These are phyloP conservation scores for Balaeniceps rex DNA, from an alignment of 2,113 vertebrate genomes.

Conservation along the genomic window DNA sequence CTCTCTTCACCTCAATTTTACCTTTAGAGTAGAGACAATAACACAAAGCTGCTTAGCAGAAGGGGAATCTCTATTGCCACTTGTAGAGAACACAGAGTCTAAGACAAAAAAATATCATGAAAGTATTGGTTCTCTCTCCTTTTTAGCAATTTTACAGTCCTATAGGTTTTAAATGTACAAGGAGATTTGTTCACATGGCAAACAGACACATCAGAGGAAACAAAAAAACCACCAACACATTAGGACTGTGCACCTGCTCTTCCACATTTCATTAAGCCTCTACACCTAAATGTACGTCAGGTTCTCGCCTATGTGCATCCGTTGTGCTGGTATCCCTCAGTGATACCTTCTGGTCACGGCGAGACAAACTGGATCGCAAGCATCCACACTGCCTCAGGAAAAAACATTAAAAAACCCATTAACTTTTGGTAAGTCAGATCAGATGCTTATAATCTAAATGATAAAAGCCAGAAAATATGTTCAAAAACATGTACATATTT, in stretches of 20 bases:
- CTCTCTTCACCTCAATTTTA: not conserved
- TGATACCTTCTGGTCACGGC: slow-evolving; percentile 28
- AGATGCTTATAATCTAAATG: not conserved
- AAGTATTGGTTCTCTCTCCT: not conserved
- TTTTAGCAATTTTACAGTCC: slow-evolving; percentile 3
- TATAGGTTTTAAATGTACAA: slow-evolving; percentile 4
- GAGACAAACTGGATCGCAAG: not conserved
- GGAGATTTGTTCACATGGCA: slow-evolving; percentile 38
- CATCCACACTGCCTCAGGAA: not conserved
- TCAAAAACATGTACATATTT: not conserved
- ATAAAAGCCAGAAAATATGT: not conserved
- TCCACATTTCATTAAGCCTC: slow-evolving; percentile 52
- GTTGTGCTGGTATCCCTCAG: not conserved
- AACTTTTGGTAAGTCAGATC: slow-evolving; percentile 28
- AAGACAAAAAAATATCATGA: not conserved
- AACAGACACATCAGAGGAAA: slow-evolving; percentile 6
- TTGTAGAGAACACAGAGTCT: not conserved
- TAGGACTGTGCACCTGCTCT: slow-evolving; percentile 43
- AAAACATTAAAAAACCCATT: not conserved
- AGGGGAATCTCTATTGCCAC: not conserved
- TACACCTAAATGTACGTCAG: not conserved
- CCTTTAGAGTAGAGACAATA: not conserved
- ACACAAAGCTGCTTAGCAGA: not conserved
- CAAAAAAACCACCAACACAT: not conserved
- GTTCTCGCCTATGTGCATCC: not conserved